Percentiles rank a stretch among this genome's conserved stretches.
phyloP scores from a whole-genome alignment of 2,113 vertebrate species.

The Sarotherodon lohbergeri region DNA sequence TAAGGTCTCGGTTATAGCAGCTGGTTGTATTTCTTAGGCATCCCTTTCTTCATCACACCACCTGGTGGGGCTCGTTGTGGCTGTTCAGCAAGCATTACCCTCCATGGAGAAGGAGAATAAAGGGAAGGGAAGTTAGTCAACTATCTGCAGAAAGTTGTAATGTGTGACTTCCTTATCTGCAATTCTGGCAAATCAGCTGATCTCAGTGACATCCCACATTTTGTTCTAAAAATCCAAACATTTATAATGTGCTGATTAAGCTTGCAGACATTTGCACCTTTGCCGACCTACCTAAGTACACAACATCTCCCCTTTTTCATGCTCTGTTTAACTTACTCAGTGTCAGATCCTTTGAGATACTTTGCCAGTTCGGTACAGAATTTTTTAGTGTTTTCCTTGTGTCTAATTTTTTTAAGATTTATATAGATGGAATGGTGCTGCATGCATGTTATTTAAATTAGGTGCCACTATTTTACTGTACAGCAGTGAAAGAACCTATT shows the following conservation, averaged over 20 bases:
- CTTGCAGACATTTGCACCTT: not conserved
- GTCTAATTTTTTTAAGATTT: accelerated
- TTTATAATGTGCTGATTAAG: not conserved
- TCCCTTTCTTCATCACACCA: not conserved
- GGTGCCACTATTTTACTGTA: not conserved
- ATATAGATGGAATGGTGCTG: not conserved
- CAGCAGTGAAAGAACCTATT: not conserved
- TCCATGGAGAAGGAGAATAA: not conserved
- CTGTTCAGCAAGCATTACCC: not conserved
- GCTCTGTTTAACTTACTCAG: not conserved
- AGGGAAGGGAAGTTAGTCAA: not conserved
- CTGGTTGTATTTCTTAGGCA: not conserved
- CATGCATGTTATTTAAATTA: not conserved
- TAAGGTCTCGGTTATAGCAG: not conserved
- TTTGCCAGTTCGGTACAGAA: not conserved
- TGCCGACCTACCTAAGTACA: not conserved
- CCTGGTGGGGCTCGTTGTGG: not conserved
- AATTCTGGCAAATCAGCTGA: not conserved
- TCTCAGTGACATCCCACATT: not conserved
- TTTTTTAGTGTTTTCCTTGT: not conserved
- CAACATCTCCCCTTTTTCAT: not conserved
- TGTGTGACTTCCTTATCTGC: not conserved
- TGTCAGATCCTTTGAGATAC: not conserved
- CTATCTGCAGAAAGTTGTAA: not conserved
- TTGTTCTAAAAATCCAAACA: not conserved